Evolutionary conservation across 2,797 vertebrate genomes (phyloP).

Genomic region (Tympanoctomys barrerae): DNA sequence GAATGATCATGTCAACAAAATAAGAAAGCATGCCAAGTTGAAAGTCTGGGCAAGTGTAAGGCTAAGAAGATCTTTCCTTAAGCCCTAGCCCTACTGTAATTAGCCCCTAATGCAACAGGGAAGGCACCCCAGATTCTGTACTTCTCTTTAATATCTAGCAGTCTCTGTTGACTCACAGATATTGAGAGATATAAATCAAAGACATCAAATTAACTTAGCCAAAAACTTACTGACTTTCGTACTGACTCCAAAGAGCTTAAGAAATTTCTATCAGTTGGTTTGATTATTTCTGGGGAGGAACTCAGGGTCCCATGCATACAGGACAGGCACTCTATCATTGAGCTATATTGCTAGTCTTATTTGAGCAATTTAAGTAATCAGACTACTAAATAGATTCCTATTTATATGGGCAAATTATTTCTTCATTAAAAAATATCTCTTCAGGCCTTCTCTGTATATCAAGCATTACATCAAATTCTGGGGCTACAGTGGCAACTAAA

Average conservation of each 20-base stretch:
- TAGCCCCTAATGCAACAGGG: background rate
- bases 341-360: background rate
- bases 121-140: background rate
- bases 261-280: background rate
- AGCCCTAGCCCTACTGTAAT: background rate
- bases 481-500: constrained; percentile 50
- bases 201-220: constrained; percentile 6
- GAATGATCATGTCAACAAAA: background rate
- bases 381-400: background rate
- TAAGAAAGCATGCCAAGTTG: background rate
- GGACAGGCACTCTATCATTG: background rate
- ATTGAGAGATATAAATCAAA: background rate
- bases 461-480: background rate
- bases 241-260: constrained; percentile 16
- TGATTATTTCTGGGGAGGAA: background rate
- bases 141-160: background rate
- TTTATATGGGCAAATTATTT: constrained; percentile 19
- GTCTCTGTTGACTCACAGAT: background rate
- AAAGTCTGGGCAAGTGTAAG: background rate
- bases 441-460: constrained; percentile 11
- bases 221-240: constrained; percentile 40
- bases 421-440: constrained; percentile 30
- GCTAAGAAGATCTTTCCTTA: background rate
- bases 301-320: background rate
- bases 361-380: constrained; percentile 31